Evolutionary conservation across 2,797 vertebrate species (phyloP), one percentile per base, ranked within the genome.

Genomic region (Tapera naevia): DNA sequence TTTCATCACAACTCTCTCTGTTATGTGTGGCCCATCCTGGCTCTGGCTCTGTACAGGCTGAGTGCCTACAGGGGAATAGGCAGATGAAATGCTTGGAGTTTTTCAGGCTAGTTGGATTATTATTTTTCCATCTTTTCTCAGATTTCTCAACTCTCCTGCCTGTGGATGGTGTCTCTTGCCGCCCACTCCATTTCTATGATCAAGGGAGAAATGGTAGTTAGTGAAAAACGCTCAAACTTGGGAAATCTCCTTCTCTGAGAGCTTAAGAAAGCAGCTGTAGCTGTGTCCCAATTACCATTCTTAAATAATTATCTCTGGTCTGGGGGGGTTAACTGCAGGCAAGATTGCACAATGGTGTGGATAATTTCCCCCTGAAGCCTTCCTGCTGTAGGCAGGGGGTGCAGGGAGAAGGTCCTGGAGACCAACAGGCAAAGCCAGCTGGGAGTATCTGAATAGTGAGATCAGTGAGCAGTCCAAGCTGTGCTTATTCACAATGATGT

Each of bases 401-500:
- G 35, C 28, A 70, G 51, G 25, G 32, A 85, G 71, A 12, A 69
- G 33, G 7, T 73, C 37, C 81, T 81, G 71, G 25, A 69, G 32
- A 35, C 5, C 45, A 46, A 15, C 27, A 46, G 25, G 35, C 51
- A 33, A n/a, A 45, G 9, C 35, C 58, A 45, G 1, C 28, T 10
- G 5, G 50, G 28, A 25, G 7, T 46, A 30, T 41, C 45, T 22
- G 43, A 54, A 23, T 6, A 8, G 16, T 14, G 72, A 41, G 23
- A 75, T 9, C 41, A 54, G 11, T 0, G 0, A 73, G n/a, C 0
- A 0, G 21, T 21, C 16, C 48, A 60, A 57, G 37, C 11, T 58
- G 43, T 72, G 67, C 48, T 66, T 17, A 11, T 17, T n/a, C 74
- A 50, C 35, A 14, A 3, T 0, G 0, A 7, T 30, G 9, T 19